Evolutionary conservation across 2,113 vertebrate species (phyloP).

Genomic region (Cottus gobio): DNA sequence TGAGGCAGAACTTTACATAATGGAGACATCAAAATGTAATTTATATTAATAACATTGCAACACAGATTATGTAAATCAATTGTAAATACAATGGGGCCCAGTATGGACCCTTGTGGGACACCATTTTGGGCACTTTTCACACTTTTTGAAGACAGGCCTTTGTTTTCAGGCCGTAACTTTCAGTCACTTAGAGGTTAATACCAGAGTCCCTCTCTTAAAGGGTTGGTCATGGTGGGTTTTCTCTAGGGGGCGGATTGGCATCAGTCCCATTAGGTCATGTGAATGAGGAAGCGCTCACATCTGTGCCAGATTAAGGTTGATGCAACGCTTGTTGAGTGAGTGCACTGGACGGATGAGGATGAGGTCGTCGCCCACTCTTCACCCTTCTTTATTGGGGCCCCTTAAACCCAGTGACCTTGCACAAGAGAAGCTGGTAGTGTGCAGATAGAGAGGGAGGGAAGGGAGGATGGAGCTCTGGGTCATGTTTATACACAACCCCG

Average conservation of each 20-base stretch:
- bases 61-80: too few relatives aligned
- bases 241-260: slow-evolving; percentile 44
- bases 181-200: not conserved
- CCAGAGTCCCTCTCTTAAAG: not conserved
- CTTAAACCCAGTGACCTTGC: slow-evolving; percentile 56
- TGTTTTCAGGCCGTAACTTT: not conserved
- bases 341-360: slow-evolving; percentile 8
- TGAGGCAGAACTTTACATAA: too few relatives aligned
- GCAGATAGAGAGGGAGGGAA: slow-evolving; percentile 43
- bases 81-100: not conserved
- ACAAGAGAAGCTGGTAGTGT: slow-evolving; percentile 36
- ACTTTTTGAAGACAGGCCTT: not conserved
- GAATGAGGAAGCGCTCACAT: slow-evolving; percentile 76
- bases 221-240: slow-evolving; percentile 3
- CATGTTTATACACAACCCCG: slow-evolving; percentile 63
- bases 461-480: slow-evolving; percentile 53
- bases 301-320: slow-evolving; percentile 77
- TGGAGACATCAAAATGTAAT: too few relatives aligned
- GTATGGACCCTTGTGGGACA: not conserved
- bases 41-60: too few relatives aligned
- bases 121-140: not conserved
- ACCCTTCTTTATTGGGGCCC: slow-evolving; percentile 9
- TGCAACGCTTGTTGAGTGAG: slow-evolving; percentile 18
- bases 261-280: slow-evolving; percentile 71
- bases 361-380: slow-evolving; percentile 6